Evolutionary conservation across 1,140 invertebrate species (phyloP), one percentile per base, ranked within the genome.

Genomic region (Bicyclus anynana): DNA sequence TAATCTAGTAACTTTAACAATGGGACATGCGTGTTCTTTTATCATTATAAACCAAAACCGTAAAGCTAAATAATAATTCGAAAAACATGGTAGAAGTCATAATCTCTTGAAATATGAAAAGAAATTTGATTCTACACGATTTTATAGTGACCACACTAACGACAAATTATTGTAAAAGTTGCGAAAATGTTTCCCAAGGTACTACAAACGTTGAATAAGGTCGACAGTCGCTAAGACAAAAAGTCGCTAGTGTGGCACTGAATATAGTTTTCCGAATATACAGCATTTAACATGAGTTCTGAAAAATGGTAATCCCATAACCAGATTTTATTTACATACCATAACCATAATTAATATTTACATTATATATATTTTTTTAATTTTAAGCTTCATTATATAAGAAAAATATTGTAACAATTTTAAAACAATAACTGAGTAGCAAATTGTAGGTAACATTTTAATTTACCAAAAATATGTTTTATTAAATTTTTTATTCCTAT

Each of bases 321-420:
- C 53, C 42, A 26, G 7, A 33, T 3, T 33, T 10, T 37, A 37
- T 48, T 55, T 37, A 55, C 27, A 55, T 17, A 55, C 53, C 53
- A 48, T 35, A 47, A 55, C 53, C 53, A 33, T 17, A 48, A 13
- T 50, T 48, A 55, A 33, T 12, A 12, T 10, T 44, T 18, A 44
- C 17, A 44, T 10, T n/a, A 33, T 33, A 29, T 29, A 29, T 29
- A 7, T n/a, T 33, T 33, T 33, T 33, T 12, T 33, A 33, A 29
- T 10, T 33, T 33, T 33, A 12, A 10, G 7, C 1, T 33, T 33
- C 23, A n/a, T n/a, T 33, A 12, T 33, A 33, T 33, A 33, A 33
- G 9, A 33, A 33, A 33, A 12, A 10, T n/a, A n/a, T n/a, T n/a
- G n/a, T n/a, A n/a, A n/a, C n/a, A n/a, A n/a, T n/a, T n/a, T n/a